Conservation (phyloP, 64 coral and sea anemone species). For the Hydrozoanthus tunicans region DNA sequence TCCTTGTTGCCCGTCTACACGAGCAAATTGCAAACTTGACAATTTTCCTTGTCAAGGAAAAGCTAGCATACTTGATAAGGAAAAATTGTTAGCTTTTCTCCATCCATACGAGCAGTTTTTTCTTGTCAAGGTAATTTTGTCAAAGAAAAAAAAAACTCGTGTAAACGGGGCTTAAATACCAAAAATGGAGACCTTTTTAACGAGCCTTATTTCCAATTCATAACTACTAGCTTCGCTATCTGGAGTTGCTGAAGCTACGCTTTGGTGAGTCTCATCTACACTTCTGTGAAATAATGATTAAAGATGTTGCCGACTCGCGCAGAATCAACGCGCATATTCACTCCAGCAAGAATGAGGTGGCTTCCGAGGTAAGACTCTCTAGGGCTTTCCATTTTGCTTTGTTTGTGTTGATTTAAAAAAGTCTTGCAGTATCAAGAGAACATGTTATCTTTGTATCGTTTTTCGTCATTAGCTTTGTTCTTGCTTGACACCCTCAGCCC, state of each 20-base stretch:
- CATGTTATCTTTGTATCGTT: too few species aligned
- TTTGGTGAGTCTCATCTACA: constrained; percentile 98
- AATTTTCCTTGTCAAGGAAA: too few species aligned
- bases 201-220: background rate
- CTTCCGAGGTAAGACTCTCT: constrained; percentile 30
- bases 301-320: constrained; percentile 94
- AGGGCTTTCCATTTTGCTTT: background rate
- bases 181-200: background rate
- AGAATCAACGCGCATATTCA: constrained; percentile 96
- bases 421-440: background rate
- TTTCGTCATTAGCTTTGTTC: too few species aligned
- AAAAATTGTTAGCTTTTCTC: too few species aligned
- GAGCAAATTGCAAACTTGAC: too few species aligned
- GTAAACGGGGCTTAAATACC: background rate
- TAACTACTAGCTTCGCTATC: constrained; percentile 81
- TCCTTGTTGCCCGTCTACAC: too few species aligned
- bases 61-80: too few species aligned
- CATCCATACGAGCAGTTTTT: too few species aligned
- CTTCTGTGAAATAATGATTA: constrained; percentile 99
- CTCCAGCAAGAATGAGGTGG: constrained; percentile 63
- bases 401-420: background rate
- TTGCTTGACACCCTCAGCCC: too few species aligned
- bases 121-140: too few species aligned
- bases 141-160: too few species aligned
- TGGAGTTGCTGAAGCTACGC: constrained; percentile 91